Percentiles rank a stretch among this genome's conserved stretches.
Conservation (phyloP, 2,113 vertebrate genomes). For the Rhinopomastus cyanomelas region DNA sequence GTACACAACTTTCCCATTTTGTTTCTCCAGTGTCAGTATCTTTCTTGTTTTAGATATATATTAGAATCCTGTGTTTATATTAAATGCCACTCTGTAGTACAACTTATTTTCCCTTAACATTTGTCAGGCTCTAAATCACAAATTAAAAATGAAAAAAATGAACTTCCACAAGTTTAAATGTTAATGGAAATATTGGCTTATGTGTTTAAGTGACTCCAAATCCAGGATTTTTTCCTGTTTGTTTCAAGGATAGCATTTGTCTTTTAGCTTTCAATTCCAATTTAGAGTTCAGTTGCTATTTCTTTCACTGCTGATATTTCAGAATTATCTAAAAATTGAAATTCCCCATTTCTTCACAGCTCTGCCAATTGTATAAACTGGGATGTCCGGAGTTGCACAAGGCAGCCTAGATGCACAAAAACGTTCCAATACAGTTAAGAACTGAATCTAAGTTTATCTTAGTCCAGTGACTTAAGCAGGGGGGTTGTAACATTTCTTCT, state of each 20-base stretch:
- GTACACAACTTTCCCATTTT: not conserved
- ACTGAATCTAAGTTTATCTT: not conserved
- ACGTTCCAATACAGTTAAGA: not conserved
- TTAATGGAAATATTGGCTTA: not conserved
- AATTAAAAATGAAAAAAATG: not conserved
- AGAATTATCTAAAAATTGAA: not conserved
- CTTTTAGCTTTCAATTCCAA: not conserved
- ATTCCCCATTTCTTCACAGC: fast-evolving
- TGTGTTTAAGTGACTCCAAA: not conserved
- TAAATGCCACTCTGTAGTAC: not conserved
- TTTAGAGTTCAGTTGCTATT: not conserved
- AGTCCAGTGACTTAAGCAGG: not conserved
- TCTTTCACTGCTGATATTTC: not conserved
- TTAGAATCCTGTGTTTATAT: not conserved
- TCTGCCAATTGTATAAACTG: not conserved
- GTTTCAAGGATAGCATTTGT: not conserved
- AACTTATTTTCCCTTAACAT: not conserved
- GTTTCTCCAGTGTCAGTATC: not conserved
- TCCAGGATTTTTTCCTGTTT: not conserved
- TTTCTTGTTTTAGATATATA: not conserved
- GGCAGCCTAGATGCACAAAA: fast-evolving
- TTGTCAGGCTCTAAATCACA: not conserved
- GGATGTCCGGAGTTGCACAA: not conserved
- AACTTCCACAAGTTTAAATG: not conserved
- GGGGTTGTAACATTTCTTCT: not conserved